Conservation (phyloP, 1,140 invertebrate species). For the Diploscapter pachys region DNA sequence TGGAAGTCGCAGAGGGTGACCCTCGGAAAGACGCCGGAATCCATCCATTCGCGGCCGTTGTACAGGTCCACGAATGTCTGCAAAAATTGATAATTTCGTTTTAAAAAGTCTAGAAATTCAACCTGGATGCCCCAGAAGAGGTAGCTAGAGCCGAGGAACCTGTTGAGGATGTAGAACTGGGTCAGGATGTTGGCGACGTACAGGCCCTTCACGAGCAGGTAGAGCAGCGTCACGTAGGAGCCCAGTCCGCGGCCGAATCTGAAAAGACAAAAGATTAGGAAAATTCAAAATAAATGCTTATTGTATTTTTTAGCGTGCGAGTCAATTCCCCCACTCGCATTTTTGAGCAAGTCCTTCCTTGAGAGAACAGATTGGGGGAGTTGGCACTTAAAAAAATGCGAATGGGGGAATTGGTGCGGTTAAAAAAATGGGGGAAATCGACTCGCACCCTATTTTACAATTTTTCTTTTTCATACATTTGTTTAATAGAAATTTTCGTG, state of each 20-base stretch:
- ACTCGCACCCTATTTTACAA: too few relatives aligned
- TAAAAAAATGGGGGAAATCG: too few relatives aligned
- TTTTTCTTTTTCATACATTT: too few relatives aligned
- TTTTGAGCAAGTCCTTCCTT: too few relatives aligned
- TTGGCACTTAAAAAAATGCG: too few relatives aligned
- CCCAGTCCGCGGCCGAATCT: slow-evolving; percentile 60
- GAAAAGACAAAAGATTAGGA: neutral
- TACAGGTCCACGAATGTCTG: slow-evolving; percentile 43
- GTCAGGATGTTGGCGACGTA: slow-evolving; percentile 62
- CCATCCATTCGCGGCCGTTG: slow-evolving; percentile 49
- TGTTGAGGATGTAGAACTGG: slow-evolving; percentile 63
- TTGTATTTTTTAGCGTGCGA: too few relatives aligned
- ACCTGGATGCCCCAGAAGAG: slow-evolving; percentile 59
- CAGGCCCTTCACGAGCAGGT: slow-evolving; percentile 63
- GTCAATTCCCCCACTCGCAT: too few relatives aligned
- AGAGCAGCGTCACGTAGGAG: slow-evolving; percentile 63
- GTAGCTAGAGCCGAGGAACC: slow-evolving; percentile 62
- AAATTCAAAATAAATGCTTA: too few relatives aligned
- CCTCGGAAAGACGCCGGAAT: slow-evolving; percentile 59
- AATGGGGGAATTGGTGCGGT: too few relatives aligned
- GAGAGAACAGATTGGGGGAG: too few relatives aligned
- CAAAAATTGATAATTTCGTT: neutral
- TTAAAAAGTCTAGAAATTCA: too few relatives aligned
- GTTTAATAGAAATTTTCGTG: neutral
- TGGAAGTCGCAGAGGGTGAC: slow-evolving; percentile 61